Evolutionary conservation across 2,888 invertebrate species (phyloP).

Genomic region (Caenorhabditis angaria): DNA sequence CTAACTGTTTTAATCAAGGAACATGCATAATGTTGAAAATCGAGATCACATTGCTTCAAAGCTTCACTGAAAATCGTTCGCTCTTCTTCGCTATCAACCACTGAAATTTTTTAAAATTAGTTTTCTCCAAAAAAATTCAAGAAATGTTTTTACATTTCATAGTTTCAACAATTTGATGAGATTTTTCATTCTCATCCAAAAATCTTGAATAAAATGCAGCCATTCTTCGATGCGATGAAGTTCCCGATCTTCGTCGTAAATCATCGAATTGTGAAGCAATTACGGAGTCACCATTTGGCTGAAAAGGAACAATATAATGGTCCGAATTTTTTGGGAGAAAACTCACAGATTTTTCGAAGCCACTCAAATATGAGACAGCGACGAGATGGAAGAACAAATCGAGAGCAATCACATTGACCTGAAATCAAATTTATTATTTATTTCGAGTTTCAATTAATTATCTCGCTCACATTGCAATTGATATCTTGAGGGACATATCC

Average conservation of each 20-base stretch:
- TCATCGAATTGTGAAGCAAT: slow-evolving; percentile 31
- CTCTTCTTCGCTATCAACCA: slow-evolving; percentile 26
- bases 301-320: not conserved
- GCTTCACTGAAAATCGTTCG: slow-evolving; percentile 17
- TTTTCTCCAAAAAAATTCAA: not conserved
- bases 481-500: slow-evolving; percentile 26
- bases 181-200: slow-evolving; percentile 26
- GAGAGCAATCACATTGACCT: slow-evolving; percentile 24
- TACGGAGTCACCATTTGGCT: slow-evolving; percentile 28
- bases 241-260: slow-evolving; percentile 22
- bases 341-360: slow-evolving; percentile 23
- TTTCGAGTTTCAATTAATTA: too few species aligned
- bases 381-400: slow-evolving; percentile 40
- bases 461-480: slow-evolving; percentile 17
- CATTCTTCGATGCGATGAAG: slow-evolving; percentile 25
- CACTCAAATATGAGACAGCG: slow-evolving; percentile 23
- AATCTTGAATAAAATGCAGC: slow-evolving; percentile 43
- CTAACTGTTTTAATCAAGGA: slow-evolving; percentile 19
- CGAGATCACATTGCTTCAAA: slow-evolving; percentile 13
- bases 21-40: slow-evolving; percentile 33
- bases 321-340: not conserved
- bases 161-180: slow-evolving; percentile 27
- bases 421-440: too few species aligned
- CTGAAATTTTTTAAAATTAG: slow-evolving; percentile 15
- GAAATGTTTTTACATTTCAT: slow-evolving; percentile 31